Base-by-base conservation (phyloP, 64 coral and sea anemone genomes). In the Catalaphyllia jardinei region DNA sequence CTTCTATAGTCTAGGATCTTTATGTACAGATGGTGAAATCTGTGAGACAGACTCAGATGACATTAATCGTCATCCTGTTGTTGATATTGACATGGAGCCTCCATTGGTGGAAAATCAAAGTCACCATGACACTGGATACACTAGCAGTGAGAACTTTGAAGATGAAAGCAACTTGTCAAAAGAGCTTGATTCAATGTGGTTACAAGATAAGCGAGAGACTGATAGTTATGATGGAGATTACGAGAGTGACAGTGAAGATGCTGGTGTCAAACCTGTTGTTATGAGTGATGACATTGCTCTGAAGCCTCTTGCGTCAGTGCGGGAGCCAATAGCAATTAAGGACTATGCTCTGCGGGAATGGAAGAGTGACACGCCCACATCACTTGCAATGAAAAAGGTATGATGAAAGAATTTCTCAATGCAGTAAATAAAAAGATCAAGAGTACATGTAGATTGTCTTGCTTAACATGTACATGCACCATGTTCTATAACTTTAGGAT, bases 221-320 rank as follows among this genome's bases (percentile, higher is more conserved):
- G 89, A 74, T 73, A 84, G 89, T 85, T 91, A 91, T 29, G 89
- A 91, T 91, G 89, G 89, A 29, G 89, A 91, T 42, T 76, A 91
- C 76, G 89, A 91, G 33, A 91, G 79, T 76, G 89, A 91, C 55
- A 82, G 72, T 76, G 71, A 84, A 84, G 72, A 57, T 31, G 49
- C 18, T 57, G 51, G 60, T 71, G 19, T 55, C 0, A 74, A 72
- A 60, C 33, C 25, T 75, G 89, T 83, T 17, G 52, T 25, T 25
- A 71, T 71, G 81, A 76, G 89, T 76, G 79, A 84, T 67, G 78
- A 82, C 24, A 77, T 83, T 79, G 80, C 73, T 33, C 64, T 75
- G 16, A 91, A 84, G 39, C 89, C 79, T 30, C 35, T 91, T 74
- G 51, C n/a, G 25, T 91, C 79, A 20, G 57, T 83, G 10, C 61